phyloP scores from a whole-genome alignment of 2,797 vertebrate genomes.

The Phrynocephalus guinanensis region DNA sequence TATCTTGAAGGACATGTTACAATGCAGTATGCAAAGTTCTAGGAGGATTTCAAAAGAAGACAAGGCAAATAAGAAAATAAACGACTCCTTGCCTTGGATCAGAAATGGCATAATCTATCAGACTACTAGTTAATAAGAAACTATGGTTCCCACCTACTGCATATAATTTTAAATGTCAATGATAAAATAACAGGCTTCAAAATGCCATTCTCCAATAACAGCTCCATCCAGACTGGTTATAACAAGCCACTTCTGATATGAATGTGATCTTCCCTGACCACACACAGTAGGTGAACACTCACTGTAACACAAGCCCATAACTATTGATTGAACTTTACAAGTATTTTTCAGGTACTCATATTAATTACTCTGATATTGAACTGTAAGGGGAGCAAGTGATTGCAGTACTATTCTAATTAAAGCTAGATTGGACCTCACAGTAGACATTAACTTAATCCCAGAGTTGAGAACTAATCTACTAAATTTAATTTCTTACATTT shows the following conservation, averaged over 20 bases:
- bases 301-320: not conserved
- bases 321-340: not conserved
- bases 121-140: not conserved
- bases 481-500: too few species aligned
- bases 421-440: too few species aligned
- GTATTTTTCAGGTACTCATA: not conserved
- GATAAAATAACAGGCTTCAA: not conserved
- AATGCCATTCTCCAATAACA: not conserved
- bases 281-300: not conserved
- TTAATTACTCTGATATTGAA: not conserved
- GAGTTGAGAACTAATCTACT: too few species aligned
- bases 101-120: not conserved
- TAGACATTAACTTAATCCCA: not conserved
- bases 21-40: conserved; percentile 11
- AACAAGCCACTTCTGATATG: not conserved
- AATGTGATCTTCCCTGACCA: not conserved
- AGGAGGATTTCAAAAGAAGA: conserved; percentile 38
- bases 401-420: not conserved
- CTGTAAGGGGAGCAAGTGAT: not conserved
- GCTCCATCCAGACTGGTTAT: not conserved
- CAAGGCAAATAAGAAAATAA: conserved; percentile 19
- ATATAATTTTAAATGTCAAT: not conserved
- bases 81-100: not conserved
- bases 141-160: not conserved
- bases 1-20: conserved; percentile 51